Conservation (phyloP, 2,113 vertebrate genomes). For the Cyphomyrus discorhynchus region DNA sequence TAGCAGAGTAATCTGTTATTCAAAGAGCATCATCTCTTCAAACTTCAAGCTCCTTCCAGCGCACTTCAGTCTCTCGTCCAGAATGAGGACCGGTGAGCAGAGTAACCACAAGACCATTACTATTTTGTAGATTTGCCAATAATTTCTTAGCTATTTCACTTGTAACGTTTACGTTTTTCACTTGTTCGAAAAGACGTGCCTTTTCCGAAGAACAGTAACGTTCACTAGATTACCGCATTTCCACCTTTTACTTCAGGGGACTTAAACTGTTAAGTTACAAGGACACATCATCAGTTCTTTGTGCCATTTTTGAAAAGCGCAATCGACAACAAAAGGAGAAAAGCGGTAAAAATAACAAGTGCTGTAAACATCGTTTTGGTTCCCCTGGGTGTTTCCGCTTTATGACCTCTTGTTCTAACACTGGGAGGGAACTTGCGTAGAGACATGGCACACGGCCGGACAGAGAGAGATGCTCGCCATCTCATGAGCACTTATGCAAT, state of each 20-base stretch:
- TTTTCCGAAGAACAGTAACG: not conserved
- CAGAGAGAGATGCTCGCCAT: not conserved
- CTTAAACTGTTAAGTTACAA: not conserved
- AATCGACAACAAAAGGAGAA: not conserved
- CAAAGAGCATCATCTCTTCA: not conserved
- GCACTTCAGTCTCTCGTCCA: not conserved
- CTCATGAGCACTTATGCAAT: not conserved
- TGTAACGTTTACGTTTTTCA: not conserved
- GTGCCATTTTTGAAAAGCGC: not conserved
- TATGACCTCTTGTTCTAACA: not conserved
- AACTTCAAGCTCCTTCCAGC: not conserved
- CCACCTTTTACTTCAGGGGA: not conserved
- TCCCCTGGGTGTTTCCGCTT: not conserved
- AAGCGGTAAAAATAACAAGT: not conserved
- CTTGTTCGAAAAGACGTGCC: not conserved
- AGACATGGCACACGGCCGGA: too few relatives aligned
- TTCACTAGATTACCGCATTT: not conserved
- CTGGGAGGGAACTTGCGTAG: not conserved
- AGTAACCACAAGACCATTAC: not conserved
- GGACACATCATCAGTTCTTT: not conserved
- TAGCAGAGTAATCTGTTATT: too few relatives aligned
- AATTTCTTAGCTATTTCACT: not conserved
- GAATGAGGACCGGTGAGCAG: not conserved
- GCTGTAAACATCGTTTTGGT: not conserved
- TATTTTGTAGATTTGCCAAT: not conserved